Conservation (phyloP, 2,797 vertebrate genomes). For the Halcyon badia region DNA sequence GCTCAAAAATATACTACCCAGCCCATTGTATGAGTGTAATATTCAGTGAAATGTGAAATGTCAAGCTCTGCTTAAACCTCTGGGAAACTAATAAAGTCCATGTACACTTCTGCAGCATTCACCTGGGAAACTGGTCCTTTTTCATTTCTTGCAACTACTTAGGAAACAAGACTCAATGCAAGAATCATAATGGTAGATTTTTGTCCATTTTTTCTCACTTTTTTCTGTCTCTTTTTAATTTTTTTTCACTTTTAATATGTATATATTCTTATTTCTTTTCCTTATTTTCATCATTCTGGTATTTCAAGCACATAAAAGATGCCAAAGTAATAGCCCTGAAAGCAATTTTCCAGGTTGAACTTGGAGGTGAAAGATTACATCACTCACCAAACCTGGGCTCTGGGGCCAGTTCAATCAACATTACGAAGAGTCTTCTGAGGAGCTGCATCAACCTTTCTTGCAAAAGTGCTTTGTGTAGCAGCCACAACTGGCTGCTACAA, state of each 20-base stretch:
- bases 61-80: constrained; percentile 58
- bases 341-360: constrained; percentile 53
- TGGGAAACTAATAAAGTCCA: constrained; percentile 55
- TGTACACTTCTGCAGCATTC: not conserved
- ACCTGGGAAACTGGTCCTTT: constrained; percentile 44
- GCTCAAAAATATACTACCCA: constrained; percentile 44
- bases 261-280: constrained; percentile 13
- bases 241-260: not conserved
- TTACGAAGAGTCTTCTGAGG: not conserved
- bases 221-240: not conserved
- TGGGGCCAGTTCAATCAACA: not conserved
- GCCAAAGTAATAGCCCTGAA: constrained; percentile 25
- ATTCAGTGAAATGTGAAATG: constrained; percentile 55
- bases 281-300: constrained; percentile 34
- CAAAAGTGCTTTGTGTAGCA: not conserved
- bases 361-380: constrained; percentile 33
- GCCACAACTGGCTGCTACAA: not conserved
- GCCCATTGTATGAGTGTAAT: constrained; percentile 6
- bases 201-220: not conserved
- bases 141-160: constrained; percentile 23
- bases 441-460: not conserved
- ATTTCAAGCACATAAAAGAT: constrained; percentile 36
- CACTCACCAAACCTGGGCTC: constrained; percentile 28
- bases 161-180: not conserved
- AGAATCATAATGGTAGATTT: not conserved